Base-by-base conservation (phyloP, 2,797 vertebrate genomes). In the Uromys caudimaculatus region DNA sequence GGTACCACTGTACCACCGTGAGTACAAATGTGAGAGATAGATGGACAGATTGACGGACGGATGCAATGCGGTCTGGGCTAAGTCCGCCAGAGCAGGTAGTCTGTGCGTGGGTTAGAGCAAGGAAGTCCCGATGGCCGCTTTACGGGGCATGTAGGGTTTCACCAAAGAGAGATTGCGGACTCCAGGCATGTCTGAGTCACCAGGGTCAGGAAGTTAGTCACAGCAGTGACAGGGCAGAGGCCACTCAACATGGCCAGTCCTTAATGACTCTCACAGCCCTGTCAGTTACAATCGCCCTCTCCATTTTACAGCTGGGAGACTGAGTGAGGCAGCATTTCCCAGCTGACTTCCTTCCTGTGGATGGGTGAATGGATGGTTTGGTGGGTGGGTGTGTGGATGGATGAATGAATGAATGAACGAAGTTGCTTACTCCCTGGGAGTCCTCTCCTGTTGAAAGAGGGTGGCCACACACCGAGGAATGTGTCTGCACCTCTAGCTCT, bases 21-120 rank as follows among this genome's bases (percentile, higher is more conserved):
- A 12, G 29, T 2, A 7, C 27, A 14, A 44, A 67, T 47, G n/a
- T 19, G 44, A 10, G 17, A 64, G 62, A 29, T 27, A 5, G 62
- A 64, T 5, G 1, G 62, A 32, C 29, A 6, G 62, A 67, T 13
- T 9, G 54, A 67, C 52, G 4, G 1, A 7, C 60, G 58, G 71
- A 35, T 11, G 10, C 6, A 3, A 0, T 71, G 38, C 2, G 0
- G 5, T 29, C 75, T 52, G 32, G 14, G 88, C 12, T 35, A 3
- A 38, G 75, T 78, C 23, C 47, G 35, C 75, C 87, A 60, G 13
- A 10, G 41, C 11, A 47, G 41, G 75, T 13, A 52, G 56, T 24
- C 41, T 1, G 1, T 50, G 38, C 1, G 1, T 79, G 1, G 6
- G 6, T 67, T 44, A 0, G 32, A 35, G 76, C 9, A 0, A 17